Conservation (phyloP, 2,888 invertebrate genomes). For the Campaea margaritaria region DNA sequence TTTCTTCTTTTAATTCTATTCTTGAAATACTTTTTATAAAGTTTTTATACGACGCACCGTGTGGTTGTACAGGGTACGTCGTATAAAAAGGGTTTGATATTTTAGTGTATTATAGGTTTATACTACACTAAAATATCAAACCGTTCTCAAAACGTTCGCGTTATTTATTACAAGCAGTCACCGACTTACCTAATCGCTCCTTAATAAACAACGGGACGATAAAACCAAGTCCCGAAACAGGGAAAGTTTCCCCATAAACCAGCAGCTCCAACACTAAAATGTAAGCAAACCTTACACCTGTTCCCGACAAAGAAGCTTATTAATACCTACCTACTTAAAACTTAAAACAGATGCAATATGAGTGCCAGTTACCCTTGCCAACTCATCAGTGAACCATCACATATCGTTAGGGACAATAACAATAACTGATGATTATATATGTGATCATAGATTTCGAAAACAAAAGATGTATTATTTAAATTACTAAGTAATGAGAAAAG, state of each 20-base stretch:
- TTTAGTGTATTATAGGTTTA: no score
- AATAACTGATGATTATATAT: no score
- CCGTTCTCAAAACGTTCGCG: not conserved
- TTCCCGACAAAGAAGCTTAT: constrained; percentile 19
- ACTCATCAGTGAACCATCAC: not conserved
- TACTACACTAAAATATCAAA: not conserved
- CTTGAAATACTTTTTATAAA: no score
- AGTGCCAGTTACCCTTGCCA: not conserved
- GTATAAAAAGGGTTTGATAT: no score
- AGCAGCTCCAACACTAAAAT: constrained; percentile 10
- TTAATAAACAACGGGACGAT: constrained; percentile 20
- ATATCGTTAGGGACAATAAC: not conserved
- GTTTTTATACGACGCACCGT: no score
- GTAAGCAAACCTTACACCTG: constrained; percentile 27
- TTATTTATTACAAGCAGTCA: not conserved
- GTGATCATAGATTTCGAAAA: no score
- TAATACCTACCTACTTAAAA: constrained; percentile 6
- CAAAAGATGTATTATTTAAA: no score
- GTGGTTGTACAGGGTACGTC: no score
- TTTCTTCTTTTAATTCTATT: no score
- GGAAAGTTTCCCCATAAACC: constrained; percentile 25
- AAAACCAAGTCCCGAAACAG: constrained; percentile 24
- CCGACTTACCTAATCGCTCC: constrained; percentile 11
- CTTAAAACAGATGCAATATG: not conserved
- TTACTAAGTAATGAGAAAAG: no score